Evolutionary conservation across 2,888 invertebrate genomes (phyloP).

Genomic region (Serripes groenlandicus): DNA sequence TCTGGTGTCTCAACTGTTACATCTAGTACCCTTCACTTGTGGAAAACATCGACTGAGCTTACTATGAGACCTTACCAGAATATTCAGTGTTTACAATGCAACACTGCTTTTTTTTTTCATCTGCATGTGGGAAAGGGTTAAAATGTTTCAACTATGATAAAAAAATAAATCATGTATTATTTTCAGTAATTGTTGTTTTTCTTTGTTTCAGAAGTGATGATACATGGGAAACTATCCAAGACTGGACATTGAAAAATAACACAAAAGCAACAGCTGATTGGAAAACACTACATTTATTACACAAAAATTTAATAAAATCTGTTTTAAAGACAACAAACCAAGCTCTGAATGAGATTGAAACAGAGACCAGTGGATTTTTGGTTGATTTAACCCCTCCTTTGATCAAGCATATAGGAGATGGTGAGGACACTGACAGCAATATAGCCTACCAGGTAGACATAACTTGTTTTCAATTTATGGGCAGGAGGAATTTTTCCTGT

Average conservation of each 20-base stretch:
- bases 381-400: constrained; percentile 77
- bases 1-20: too few relatives aligned
- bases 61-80: too few relatives aligned
- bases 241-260: constrained; percentile 64
- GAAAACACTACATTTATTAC: constrained; percentile 75
- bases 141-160: too few relatives aligned
- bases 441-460: constrained; percentile 74
- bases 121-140: too few relatives aligned
- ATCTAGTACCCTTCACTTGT: too few relatives aligned
- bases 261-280: constrained; percentile 64
- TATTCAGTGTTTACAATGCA: too few relatives aligned
- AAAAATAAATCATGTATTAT: too few relatives aligned
- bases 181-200: too few relatives aligned
- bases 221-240: constrained; percentile 54
- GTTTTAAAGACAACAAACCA: constrained; percentile 73
- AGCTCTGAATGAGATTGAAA: constrained; percentile 67
- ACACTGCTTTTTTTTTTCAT: too few relatives aligned
- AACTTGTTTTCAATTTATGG: too few relatives aligned
- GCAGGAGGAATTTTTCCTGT: too few relatives aligned
- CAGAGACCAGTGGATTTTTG: constrained; percentile 67
- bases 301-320: constrained; percentile 71
- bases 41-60: too few relatives aligned
- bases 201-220: constrained; percentile 18
- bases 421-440: constrained; percentile 51
- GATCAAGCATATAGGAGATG: constrained; percentile 70